phyloP scores from a whole-genome alignment of 1,140 invertebrate species.

The Danaus plexippus region DNA sequence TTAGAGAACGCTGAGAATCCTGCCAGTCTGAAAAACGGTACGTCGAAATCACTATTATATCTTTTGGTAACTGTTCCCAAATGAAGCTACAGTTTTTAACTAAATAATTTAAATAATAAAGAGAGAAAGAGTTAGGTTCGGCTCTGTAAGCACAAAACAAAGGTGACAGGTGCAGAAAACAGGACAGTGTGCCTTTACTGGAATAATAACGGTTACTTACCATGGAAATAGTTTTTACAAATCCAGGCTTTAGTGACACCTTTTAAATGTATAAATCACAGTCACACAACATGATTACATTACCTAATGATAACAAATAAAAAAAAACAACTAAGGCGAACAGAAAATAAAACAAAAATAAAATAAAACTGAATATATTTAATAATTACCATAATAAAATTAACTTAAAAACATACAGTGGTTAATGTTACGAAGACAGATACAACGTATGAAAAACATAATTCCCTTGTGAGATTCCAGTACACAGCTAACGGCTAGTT shows the following conservation, averaged over 20 bases:
- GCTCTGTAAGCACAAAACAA: no score
- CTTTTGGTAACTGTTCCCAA: no score
- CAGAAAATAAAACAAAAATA: conserved; percentile 66
- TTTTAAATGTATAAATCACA: conserved; percentile 18
- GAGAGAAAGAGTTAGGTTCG: no score
- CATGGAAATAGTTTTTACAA: conserved; percentile 13
- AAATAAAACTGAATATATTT: conserved; percentile 72
- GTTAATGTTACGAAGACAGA: conserved; percentile 45
- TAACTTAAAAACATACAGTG: conserved; percentile 55
- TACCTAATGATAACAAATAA: conserved; percentile 5
- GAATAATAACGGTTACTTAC: conserved; percentile 23
- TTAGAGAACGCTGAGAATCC: conserved; percentile 61
- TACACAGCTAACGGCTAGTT: conserved; percentile 2
- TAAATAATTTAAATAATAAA: no score
- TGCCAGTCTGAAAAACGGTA: conserved; percentile 59
- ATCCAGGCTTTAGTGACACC: conserved; percentile 15
- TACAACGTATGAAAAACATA: conserved; percentile 32
- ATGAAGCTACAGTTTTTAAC: no score
- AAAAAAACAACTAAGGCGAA: conserved; percentile 13
- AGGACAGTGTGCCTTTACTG: conserved; percentile 12
- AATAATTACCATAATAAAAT: conserved; percentile 59
- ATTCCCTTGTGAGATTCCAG: conserved; percentile 17
- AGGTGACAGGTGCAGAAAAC: conserved; percentile 18
- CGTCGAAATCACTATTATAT: conserved; percentile 3
- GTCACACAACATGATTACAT: conserved; percentile 6